Evolutionary conservation across 2,888 invertebrate genomes (phyloP), one percentile per base, ranked within the genome.

Genomic region (Palloptera scutellata): DNA sequence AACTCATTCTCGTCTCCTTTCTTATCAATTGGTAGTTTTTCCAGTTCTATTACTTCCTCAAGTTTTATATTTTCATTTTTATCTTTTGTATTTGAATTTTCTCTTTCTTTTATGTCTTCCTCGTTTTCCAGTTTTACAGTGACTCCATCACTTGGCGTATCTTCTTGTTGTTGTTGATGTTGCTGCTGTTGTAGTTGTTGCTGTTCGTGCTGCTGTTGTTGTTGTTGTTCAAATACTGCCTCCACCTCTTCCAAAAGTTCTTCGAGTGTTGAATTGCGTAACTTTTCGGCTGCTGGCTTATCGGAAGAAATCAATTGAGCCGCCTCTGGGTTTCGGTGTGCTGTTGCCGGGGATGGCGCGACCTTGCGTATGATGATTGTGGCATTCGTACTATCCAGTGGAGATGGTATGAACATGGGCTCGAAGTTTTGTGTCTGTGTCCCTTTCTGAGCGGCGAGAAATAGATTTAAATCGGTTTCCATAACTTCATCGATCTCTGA

Each of bases 371-470:
- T 59, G 12, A 76, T 59, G 30, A 77, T 74, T 12, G 80, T 76
- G 5, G 78, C 76, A 73, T 84, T 89, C 83, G 69, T 89, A 76
- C 89, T 89, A 75, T 92, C 92, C 12, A 88, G 88, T 0, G 93
- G 92, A 0, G 93, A 93, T 1, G 93, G 92, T 74, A 93, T 90
- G 75, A 93, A 94, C 87, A 93, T 91, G 0, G 93, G 93, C 75
- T 92, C 92, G 78, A 93, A 93, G 57, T 87, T 87, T 79, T 91
- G 89, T 0, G 89, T 88, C 11, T 88, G 80, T 3, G 78, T 74
- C 53, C 87, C 86, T 62, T 82, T 79, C 78, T 88, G 87, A 12
- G 88, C 80, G 66, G 83, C 80, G 1, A 84, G 77, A 61, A 85
- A 83, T 1, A 84, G 77, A 1, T 82, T 83, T 30, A 30, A 30